These are phyloP conservation scores for Nannospalax galili DNA, from an alignment of 2,113 vertebrate genomes.

Conservation along the genomic window DNA sequence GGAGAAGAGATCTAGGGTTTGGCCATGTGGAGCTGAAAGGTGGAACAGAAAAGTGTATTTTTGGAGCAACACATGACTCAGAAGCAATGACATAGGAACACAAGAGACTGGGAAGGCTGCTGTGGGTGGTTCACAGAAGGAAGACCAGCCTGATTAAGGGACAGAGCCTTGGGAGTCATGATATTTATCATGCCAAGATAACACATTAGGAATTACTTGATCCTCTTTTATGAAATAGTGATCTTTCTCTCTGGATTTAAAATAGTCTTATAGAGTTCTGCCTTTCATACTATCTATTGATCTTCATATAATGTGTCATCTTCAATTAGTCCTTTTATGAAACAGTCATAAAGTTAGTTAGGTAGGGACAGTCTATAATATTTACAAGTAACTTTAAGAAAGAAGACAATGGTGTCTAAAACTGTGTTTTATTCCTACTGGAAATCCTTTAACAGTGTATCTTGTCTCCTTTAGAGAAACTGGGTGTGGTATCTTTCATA, in stretches of 20 bases:
- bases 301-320: background rate
- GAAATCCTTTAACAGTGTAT: background rate
- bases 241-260: background rate
- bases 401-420: background rate
- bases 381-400: slow-evolving; percentile 12
- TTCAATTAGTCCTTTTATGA: background rate
- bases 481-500: background rate
- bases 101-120: background rate
- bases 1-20: background rate
- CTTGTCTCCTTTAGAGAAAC: slow-evolving; percentile 12
- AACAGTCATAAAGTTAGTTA: background rate
- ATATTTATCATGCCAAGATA: background rate
- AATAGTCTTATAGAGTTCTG: background rate
- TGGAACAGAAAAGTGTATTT: background rate
- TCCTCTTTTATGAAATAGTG: slow-evolving; percentile 25
- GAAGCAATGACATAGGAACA: background rate
- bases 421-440: background rate
- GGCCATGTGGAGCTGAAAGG: background rate
- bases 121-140: background rate
- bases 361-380: background rate
- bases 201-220: background rate
- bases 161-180: background rate
- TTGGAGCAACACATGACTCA: background rate
- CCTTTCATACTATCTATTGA: background rate
- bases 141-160: background rate